These are phyloP conservation scores for Ephialtes manifestator DNA, from an alignment of 2,888 invertebrate species.

Conservation along the genomic window DNA sequence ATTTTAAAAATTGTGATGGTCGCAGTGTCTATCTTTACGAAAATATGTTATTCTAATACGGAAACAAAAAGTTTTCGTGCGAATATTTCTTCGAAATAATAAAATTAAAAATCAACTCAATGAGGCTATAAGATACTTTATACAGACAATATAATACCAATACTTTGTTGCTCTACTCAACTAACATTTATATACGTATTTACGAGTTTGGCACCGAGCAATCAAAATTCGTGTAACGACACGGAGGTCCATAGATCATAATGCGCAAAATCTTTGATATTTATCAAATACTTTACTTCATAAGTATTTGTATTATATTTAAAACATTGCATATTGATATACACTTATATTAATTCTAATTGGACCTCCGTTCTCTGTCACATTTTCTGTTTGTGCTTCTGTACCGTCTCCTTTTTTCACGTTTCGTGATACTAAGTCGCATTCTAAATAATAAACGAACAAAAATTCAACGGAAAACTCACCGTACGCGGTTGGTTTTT, in stretches of 20 bases:
- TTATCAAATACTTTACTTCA: not conserved
- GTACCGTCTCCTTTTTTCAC: conserved; percentile 22
- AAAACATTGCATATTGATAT: not conserved
- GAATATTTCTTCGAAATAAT: not conserved
- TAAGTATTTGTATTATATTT: not conserved
- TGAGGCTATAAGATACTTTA: conserved; percentile 27
- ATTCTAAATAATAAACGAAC: conserved; percentile 64
- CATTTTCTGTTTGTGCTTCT: conserved; percentile 52
- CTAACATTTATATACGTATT: conserved; percentile 77
- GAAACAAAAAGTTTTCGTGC: not conserved
- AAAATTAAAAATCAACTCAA: not conserved
- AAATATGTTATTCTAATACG: conserved; percentile 5
- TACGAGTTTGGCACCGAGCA: conserved; percentile 75
- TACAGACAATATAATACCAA: conserved; percentile 36
- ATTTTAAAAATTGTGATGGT: conserved; percentile 29
- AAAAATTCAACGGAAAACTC: conserved; percentile 77
- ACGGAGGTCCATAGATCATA: conserved; percentile 42
- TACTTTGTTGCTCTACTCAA: conserved; percentile 71
- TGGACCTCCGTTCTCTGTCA: conserved; percentile 45
- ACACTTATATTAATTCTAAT: not conserved
- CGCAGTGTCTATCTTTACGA: conserved; percentile 20
- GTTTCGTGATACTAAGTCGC: conserved; percentile 56
- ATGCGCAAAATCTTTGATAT: not conserved
- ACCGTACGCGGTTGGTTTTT: conserved; percentile 84
- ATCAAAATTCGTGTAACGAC: conserved; percentile 66